Evolutionary conservation across 1,140 invertebrate genomes (phyloP), one percentile per base, ranked within the genome.

Genomic region (Protaetia brevitarsis): DNA sequence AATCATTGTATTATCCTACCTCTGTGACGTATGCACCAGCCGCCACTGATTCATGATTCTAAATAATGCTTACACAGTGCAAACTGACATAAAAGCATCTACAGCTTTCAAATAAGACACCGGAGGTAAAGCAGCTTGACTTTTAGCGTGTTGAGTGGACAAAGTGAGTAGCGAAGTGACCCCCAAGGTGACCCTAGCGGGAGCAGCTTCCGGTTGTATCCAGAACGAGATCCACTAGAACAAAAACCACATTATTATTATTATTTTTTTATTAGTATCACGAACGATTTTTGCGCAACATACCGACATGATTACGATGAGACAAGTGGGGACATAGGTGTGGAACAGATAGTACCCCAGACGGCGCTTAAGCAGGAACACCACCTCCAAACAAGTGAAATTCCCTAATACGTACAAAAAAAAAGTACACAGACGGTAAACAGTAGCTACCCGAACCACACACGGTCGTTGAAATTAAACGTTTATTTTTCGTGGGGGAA

Each of bases 181-280:
- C 2, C 94, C 94, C 0, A 97, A 81, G 0, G 94, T 96, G 0
- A 97, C 94, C 10, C 94, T 82, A 0, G 91, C 92, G 4, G 92
- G 92, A n/a, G 91, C 92, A 0, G 91, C 92, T 79, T 94, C 92
- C 0, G 92, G 92, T 76, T 93, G 93, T 68, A 96, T 95, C 93
- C 93, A 96, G 78, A 96, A 96, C 0, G 93, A 95, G 1, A 95
- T 91, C 93, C 93, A 95, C 87, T 88, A 71, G 21, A 78, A 63
- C 60, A 68, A 58, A 27, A 58, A 28, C 1, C 3, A 45, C 10
- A 45, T 16, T 16, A 58, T 7, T 58, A 28, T n/a, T n/a, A n/a
- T n/a, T n/a, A 7, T 34, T 34, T 7, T 34, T 7, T 34, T 7
- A 7, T 34, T 34, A 34, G 7, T n/a, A n/a, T n/a, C 19, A 30